Evolutionary conservation across 2,888 invertebrate genomes (phyloP).

Genomic region (Apodemia duryi): DNA sequence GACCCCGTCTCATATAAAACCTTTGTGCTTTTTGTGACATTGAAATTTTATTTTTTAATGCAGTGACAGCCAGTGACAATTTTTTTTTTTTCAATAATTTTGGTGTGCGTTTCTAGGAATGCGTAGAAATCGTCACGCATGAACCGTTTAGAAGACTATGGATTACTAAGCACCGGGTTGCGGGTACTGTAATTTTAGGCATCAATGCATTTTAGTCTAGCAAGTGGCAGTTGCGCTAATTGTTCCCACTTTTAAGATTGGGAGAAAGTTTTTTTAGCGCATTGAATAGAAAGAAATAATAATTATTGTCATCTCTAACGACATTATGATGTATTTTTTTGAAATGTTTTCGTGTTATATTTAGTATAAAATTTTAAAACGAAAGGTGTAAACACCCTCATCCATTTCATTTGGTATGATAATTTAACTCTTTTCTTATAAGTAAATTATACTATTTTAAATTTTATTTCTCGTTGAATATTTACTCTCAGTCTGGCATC

Average conservation of each 20-base stretch:
- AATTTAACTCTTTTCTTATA: no score
- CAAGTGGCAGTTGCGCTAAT: constrained; percentile 57
- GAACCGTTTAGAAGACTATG: constrained; percentile 53
- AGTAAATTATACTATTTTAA: no score
- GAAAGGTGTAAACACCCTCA: no score
- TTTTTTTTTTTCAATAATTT: constrained; percentile 26
- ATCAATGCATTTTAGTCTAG: constrained; percentile 54
- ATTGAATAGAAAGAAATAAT: not conserved
- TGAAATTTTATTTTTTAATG: constrained; percentile 30
- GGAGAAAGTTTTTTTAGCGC: constrained; percentile 16
- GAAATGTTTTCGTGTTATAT: not conserved
- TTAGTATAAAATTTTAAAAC: not conserved
- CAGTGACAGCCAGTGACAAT: constrained; percentile 27
- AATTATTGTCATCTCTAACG: not conserved
- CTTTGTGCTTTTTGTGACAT: constrained; percentile 33
- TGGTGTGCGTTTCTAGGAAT: constrained; percentile 32
- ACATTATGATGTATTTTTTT: not conserved
- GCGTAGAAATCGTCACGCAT: constrained; percentile 63
- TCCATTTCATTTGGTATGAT: no score
- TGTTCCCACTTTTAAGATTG: constrained; percentile 29
- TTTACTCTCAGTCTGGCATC: no score
- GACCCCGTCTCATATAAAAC: constrained; percentile 34
- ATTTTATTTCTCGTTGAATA: no score
- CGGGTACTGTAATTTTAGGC: constrained; percentile 62
- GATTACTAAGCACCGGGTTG: constrained; percentile 52